Evolutionary conservation across 2,797 vertebrate genomes (phyloP).

Genomic region (Helicolenus hilgendorfi): DNA sequence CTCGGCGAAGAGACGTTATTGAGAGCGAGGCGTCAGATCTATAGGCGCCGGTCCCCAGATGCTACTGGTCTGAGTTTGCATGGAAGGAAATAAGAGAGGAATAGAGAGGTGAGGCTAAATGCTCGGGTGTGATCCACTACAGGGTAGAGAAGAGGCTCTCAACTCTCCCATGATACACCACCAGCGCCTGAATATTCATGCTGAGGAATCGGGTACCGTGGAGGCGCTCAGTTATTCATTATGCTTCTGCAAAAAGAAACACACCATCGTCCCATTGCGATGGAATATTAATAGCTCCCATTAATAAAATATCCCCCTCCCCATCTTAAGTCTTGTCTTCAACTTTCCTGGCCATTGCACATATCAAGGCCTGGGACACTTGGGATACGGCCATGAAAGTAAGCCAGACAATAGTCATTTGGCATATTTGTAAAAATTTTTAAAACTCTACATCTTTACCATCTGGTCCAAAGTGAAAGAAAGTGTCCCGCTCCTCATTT

Average conservation of each 20-base stretch:
- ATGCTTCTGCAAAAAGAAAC: conserved; percentile 89
- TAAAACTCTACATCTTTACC: conserved; percentile 5
- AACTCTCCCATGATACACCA: conserved; percentile 73
- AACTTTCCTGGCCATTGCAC: conserved; percentile 73
- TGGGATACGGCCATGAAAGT: conserved; percentile 44
- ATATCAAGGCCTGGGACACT: conserved; percentile 54
- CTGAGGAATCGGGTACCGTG: conserved; percentile 77
- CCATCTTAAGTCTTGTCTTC: conserved; percentile 72
- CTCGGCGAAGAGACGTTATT: conserved; percentile 60
- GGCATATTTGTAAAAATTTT: conserved; percentile 38
- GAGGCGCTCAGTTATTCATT: conserved; percentile 91
- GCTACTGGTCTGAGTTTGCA: conserved; percentile 24
- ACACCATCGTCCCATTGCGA: conserved; percentile 85
- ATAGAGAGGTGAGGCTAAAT: conserved; percentile 69
- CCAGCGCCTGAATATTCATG: conserved; percentile 89
- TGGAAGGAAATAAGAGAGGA: conserved; percentile 17
- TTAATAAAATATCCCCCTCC: conserved; percentile 90
- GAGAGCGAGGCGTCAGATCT: conserved; percentile 73
- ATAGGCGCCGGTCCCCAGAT: conserved; percentile 60
- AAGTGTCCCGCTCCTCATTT: conserved; percentile 47
- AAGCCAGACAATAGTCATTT: conserved; percentile 42
- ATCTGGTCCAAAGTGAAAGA: conserved; percentile 34
- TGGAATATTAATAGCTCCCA: conserved; percentile 91
- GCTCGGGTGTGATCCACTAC: conserved; percentile 68
- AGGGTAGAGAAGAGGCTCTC: conserved; percentile 70